A percentile compares a stretch with the other conserved stretches of the same genome.
Evolutionary conservation across 1,140 invertebrate genomes (phyloP).

Genomic region (Neuroterus valhalla): DNA sequence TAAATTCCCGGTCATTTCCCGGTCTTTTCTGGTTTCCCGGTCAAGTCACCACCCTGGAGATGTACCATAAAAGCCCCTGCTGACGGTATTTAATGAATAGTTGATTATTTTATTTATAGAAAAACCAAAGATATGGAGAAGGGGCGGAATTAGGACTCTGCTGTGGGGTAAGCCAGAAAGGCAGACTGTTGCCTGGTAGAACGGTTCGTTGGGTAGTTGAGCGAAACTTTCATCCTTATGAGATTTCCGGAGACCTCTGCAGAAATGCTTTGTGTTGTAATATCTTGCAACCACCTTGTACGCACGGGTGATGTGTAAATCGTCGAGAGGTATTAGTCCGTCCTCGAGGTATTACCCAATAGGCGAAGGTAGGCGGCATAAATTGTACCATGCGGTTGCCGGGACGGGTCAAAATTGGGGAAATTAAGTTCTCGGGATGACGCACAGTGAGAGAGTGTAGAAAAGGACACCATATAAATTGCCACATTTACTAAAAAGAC

Average conservation of each 20-base stretch:
- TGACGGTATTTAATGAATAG: too few species aligned
- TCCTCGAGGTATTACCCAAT: neutral
- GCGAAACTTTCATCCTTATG: slow-evolving; percentile 21
- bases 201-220: neutral
- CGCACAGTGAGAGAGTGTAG: neutral
- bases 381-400: slow-evolving; percentile 1
- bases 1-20: too few species aligned
- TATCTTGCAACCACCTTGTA: slow-evolving; percentile 3
- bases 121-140: too few species aligned
- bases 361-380: neutral
- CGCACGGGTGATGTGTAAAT: neutral
- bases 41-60: too few species aligned
- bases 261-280: slow-evolving; percentile 21
- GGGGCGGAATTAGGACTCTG: too few species aligned
- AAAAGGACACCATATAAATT: neutral
- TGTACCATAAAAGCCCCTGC: too few species aligned
- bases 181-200: neutral
- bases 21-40: too few species aligned
- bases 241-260: neutral
- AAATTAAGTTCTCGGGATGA: slow-evolving; percentile 19
- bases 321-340: slow-evolving; percentile 9
- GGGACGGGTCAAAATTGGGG: neutral
- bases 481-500: neutral
- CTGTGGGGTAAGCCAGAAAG: too few species aligned
- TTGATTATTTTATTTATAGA: too few species aligned